These are phyloP conservation scores for Cancer borealis DNA, from an alignment of 2,888 invertebrate genomes.

Conservation along the genomic window DNA sequence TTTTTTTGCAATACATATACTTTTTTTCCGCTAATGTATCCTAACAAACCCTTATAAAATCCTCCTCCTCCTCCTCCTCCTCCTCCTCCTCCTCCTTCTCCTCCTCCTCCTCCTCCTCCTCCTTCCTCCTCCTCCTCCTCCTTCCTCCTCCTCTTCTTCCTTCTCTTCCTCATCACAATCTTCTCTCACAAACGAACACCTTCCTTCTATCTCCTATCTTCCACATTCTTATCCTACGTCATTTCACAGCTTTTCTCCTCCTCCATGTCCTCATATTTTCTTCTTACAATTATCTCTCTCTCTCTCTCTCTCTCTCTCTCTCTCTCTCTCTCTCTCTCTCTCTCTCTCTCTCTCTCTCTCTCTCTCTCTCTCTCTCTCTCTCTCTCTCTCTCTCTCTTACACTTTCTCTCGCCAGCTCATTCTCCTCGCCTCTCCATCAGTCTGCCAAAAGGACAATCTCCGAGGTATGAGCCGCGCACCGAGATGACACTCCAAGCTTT, in stretches of 20 bases:
- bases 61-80: neutral
- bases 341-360: constrained; percentile 20
- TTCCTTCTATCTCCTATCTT: constrained; percentile 11
- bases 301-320: constrained; percentile 25
- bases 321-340: constrained; percentile 21
- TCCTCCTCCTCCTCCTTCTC: neutral
- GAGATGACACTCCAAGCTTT: constrained; percentile 1
- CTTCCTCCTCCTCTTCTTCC: neutral
- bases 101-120: neutral
- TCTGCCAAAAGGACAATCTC: constrained; percentile 17
- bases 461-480: neutral
- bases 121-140: neutral
- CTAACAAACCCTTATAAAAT: neutral
- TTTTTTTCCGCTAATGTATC: neutral
- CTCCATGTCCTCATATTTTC: neutral
- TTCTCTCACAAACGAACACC: neutral
- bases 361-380: constrained; percentile 26
- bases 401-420: neutral
- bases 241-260: constrained; percentile 20
- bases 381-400: constrained; percentile 33
- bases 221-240: constrained; percentile 11
- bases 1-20: no score
- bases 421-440: constrained; percentile 34
- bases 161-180: neutral
- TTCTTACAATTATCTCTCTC: constrained; percentile 6